A percentile compares a stretch with the other conserved stretches of the same genome.
These are phyloP conservation scores for Machimus atricapillus DNA, from an alignment of 2,888 invertebrate species.

Conservation along the genomic window DNA sequence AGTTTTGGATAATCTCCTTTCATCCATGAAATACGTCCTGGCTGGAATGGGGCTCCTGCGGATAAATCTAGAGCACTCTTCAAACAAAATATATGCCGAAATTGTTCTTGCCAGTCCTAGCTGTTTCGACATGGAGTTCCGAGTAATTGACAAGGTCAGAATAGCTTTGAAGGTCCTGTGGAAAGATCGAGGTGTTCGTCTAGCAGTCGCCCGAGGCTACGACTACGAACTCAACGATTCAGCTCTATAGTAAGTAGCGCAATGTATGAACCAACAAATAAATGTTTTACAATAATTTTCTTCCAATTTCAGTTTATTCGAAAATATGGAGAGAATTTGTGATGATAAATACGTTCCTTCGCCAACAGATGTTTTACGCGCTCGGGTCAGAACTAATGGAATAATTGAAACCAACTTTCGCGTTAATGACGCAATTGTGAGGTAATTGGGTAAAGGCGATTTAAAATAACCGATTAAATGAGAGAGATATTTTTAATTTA, in stretches of 20 bases:
- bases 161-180: conserved; percentile 67
- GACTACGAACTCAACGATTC: conserved; percentile 74
- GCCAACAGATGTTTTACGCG: conserved; percentile 70
- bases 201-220: conserved; percentile 71
- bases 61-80: conserved; percentile 68
- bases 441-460: conserved; percentile 48
- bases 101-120: conserved; percentile 64
- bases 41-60: conserved; percentile 71
- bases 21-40: conserved; percentile 73
- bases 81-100: conserved; percentile 68
- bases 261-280: neutral
- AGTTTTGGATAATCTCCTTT: conserved; percentile 70
- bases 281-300: neutral
- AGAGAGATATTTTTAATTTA: conserved; percentile 48
- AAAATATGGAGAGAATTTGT: conserved; percentile 72
- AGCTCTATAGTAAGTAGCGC: conserved; percentile 67
- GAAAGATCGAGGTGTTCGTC: conserved; percentile 70
- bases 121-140: conserved; percentile 67
- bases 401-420: conserved; percentile 73
- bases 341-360: conserved; percentile 70
- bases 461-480: neutral
- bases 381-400: conserved; percentile 71
- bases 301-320: conserved; percentile 66
- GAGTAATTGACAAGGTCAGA: conserved; percentile 65
- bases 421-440: conserved; percentile 67